phyloP scores from a whole-genome alignment of 2,113 vertebrate species.

The Sialia sialis region DNA sequence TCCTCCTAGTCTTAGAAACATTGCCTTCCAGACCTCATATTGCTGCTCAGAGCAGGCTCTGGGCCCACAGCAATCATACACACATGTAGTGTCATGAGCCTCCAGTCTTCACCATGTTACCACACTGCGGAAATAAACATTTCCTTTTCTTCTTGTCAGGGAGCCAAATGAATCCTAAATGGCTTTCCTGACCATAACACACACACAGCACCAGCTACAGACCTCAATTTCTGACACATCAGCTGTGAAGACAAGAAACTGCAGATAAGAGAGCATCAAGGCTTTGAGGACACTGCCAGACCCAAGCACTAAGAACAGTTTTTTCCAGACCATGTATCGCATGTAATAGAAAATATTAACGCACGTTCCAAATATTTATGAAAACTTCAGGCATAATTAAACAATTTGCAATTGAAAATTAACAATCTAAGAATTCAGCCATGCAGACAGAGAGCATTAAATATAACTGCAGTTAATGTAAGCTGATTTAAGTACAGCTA shows the following conservation, averaged over 20 bases:
- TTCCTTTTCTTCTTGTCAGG: background rate
- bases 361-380: conserved; percentile 16
- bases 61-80: background rate
- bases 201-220: background rate
- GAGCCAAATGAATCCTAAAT: conserved; percentile 2
- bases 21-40: rapidly evolving
- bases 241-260: background rate
- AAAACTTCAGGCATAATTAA: conserved; percentile 11
- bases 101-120: background rate
- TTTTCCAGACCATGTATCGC: background rate
- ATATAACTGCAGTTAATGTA: background rate
- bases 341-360: conserved; percentile 16
- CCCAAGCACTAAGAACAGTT: background rate
- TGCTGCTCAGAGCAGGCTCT: background rate
- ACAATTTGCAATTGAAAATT: background rate
- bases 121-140: background rate
- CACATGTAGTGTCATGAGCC: background rate
- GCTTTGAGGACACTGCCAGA: background rate
- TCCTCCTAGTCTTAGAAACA: background rate
- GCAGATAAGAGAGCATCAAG: background rate
- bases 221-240: background rate
- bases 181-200: background rate
- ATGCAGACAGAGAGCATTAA: background rate
- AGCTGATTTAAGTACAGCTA: conserved; percentile 10
- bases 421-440: conserved; percentile 27